These are phyloP conservation scores for Montipora sp. DNA, from an alignment of 64 coral and sea anemone genomes.

Conservation along the genomic window DNA sequence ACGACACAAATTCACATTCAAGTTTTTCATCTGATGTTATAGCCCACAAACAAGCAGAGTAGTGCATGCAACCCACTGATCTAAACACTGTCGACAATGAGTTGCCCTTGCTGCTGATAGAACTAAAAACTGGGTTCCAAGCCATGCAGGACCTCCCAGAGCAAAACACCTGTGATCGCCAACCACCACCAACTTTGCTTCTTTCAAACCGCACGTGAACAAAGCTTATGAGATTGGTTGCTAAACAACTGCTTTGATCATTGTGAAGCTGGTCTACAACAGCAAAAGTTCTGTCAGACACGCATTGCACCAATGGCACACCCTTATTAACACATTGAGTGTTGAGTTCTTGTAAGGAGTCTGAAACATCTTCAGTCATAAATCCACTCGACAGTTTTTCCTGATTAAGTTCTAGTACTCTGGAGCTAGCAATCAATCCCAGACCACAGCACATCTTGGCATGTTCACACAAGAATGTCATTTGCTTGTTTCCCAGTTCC, in stretches of 20 bases:
- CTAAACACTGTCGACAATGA: slow-evolving; percentile 27
- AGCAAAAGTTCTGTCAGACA: slow-evolving; percentile 81
- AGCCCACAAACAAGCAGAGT: slow-evolving; percentile 89
- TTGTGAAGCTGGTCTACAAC: slow-evolving; percentile 84
- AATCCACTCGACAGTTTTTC: slow-evolving; percentile 59
- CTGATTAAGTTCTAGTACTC: slow-evolving; percentile 56
- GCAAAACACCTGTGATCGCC: slow-evolving; percentile 82
- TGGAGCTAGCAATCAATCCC: slow-evolving; percentile 39
- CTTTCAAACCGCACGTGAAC: slow-evolving; percentile 94
- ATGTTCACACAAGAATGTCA: slow-evolving; percentile 84
- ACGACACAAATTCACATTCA: slow-evolving; percentile 73
- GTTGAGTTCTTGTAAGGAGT: slow-evolving; percentile 60
- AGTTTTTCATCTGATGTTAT: slow-evolving; percentile 77
- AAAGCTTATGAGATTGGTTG: slow-evolving; percentile 74
- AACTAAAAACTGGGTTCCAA: slow-evolving; percentile 78
- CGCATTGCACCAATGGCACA: slow-evolving; percentile 77
- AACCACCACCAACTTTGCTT: slow-evolving; percentile 32
- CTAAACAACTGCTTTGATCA: slow-evolving; percentile 46
- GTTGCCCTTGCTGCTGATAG: neutral
- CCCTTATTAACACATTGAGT: slow-evolving; percentile 45
- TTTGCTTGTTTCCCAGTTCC: slow-evolving; percentile 60
- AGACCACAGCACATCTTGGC: slow-evolving; percentile 72
- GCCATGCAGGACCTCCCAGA: slow-evolving; percentile 81
- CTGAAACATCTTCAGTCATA: slow-evolving; percentile 52
- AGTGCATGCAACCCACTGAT: slow-evolving; percentile 78